Evolutionary conservation across 2,797 vertebrate species (phyloP).

Genomic region (Echeneis naucrates): DNA sequence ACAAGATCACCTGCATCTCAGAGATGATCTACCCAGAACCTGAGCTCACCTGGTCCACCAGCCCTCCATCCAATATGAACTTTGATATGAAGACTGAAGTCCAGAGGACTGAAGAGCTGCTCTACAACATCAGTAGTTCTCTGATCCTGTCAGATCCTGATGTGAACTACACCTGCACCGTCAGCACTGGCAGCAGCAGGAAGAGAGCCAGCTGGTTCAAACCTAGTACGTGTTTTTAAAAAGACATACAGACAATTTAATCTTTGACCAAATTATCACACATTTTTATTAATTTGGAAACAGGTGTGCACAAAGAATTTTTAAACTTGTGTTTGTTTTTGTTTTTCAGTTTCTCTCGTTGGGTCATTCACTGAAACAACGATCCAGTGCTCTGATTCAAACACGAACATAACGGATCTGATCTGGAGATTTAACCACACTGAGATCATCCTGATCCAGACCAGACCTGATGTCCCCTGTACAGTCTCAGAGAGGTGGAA

Average conservation of each 20-base stretch:
- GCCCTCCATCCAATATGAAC: accelerated
- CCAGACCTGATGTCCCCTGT: accelerated
- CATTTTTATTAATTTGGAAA: too few species aligned
- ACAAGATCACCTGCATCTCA: conserved; percentile 56
- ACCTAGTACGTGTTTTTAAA: neutral
- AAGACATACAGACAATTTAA: too few species aligned
- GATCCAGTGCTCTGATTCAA: neutral
- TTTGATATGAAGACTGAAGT: neutral
- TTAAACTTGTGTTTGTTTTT: neutral
- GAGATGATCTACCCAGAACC: conserved; percentile 63
- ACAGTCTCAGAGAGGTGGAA: conserved; percentile 39
- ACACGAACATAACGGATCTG: neutral
- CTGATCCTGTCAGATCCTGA: too few species aligned
- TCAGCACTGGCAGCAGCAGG: too few species aligned
- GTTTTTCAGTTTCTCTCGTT: neutral
- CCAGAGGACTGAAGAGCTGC: too few species aligned
- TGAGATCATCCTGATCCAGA: conserved; percentile 10
- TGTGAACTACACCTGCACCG: too few species aligned
- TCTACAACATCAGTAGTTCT: too few species aligned
- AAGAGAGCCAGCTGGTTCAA: too few species aligned
- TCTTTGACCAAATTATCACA: too few species aligned
- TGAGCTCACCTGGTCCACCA: conserved; percentile 58
- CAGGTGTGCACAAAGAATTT: too few species aligned
- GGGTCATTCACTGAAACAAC: neutral
- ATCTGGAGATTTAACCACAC: conserved; percentile 45